Evolutionary conservation across 1,140 invertebrate species (phyloP), one percentile per base, ranked within the genome.

Genomic region (Calycopis cecrops): DNA sequence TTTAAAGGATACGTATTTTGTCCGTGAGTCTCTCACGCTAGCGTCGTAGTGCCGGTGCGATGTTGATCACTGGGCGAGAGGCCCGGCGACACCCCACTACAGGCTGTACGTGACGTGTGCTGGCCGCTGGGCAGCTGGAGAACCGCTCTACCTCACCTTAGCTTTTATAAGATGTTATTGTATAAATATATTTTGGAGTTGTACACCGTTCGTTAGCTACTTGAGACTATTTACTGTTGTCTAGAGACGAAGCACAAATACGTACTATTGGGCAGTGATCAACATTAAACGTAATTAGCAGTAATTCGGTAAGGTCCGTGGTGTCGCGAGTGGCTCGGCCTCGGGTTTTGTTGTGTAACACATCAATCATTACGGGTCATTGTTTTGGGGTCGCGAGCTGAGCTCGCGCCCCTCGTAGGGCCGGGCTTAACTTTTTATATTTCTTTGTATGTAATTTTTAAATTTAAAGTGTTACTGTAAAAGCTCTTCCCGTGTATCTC

Each of bases 191-290:
- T 82, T 81, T 83, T 79, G 73, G 71, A 82, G 80, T 79, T 79
- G 78, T 73, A 74, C 74, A 76, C 21, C 70, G 68, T 60, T 57
- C 64, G 67, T 78, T 71, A 73, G 74, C 65, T 74, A 81, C 67
- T 76, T 65, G 67, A 65, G n/a, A 67, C 65, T 76, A 80, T 76
- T 71, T 75, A 77, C 79, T 77, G 83, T 86, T 79, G 83, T 78
- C 71, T 82, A 77, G 79, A 75, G 74, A 73, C 71, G 73, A 79
- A 81, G 83, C 83, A 86, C 83, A 85, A 85, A 86, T 86, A 86
- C 83, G 83, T 86, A 86, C 81, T 80, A 83, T 78, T 82, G 84
- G 84, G 81, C 84, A 85, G 84, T 87, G 84, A 87, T 87, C 84
- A 87, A 87, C 84, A 87, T 87, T 85, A 77, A 84, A 79, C 70